A percentile compares a stretch with the other conserved stretches of the same genome.
These are phyloP conservation scores for Hydrocynus forskahlii DNA, from an alignment of 2,797 vertebrate genomes.

Conservation along the genomic window DNA sequence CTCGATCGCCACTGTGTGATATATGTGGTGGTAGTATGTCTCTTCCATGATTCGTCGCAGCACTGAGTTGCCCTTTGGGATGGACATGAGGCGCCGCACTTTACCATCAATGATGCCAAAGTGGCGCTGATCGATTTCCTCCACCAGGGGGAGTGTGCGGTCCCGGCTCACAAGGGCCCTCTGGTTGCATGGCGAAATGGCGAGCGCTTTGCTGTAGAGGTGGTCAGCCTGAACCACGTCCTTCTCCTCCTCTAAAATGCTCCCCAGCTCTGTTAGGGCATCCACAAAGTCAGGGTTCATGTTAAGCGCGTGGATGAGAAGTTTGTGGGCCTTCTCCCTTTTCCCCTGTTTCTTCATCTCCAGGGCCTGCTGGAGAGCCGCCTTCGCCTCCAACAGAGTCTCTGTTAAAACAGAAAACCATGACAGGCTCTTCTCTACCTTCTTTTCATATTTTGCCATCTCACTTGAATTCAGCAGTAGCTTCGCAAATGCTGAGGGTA, in stretches of 20 bases:
- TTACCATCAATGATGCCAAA: conserved; percentile 96
- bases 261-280: conserved; percentile 90
- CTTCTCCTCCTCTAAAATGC: conserved; percentile 93
- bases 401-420: conserved; percentile 74
- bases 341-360: conserved; percentile 96
- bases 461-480: too few relatives aligned
- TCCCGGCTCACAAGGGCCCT: conserved; percentile 90
- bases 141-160: conserved; percentile 91
- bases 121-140: conserved; percentile 94
- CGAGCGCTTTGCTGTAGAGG: conserved; percentile 90
- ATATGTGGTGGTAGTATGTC: conserved; percentile 98
- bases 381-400: conserved; percentile 85
- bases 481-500: too few relatives aligned
- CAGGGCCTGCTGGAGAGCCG: conserved; percentile 88
- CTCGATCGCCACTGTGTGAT: conserved; percentile 98
- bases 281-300: conserved; percentile 93
- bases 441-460: too few relatives aligned
- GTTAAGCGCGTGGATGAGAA: conserved; percentile 91
- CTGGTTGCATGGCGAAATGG: conserved; percentile 88
- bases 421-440: too few relatives aligned
- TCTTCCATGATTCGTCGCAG: conserved; percentile 95
- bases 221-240: conserved; percentile 95
- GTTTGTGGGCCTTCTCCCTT: conserved; percentile 91
- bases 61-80: conserved; percentile 93
- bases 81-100: conserved; percentile 92